Evolutionary conservation across 1,140 invertebrate genomes (phyloP), one percentile per base, ranked within the genome.

Genomic region (Camponotus pennsylvanicus): DNA sequence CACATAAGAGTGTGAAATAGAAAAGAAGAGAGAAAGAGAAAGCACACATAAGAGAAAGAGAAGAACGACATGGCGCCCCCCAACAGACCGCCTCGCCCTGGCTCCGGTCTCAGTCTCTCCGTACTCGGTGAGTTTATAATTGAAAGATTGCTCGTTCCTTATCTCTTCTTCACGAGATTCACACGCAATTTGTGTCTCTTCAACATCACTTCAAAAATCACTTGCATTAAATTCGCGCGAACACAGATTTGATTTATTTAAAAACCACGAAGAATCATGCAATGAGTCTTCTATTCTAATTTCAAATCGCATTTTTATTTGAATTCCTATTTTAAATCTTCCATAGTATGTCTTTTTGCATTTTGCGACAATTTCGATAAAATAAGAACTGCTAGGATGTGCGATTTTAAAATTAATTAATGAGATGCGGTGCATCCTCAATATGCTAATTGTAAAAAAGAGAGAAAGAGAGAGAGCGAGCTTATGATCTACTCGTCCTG

Each of bases 71-170:
- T 94, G 94, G 94, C 94, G 91, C 94, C 94, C 80, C 94, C 94
- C 79, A 93, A 94, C 87, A 93, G 93, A 89, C 90, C 92, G 70
- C 86, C 91, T 67, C 92, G 92, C 70, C 92, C 92, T 86, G 92
- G 89, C 40, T 92, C 93, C 0, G 93, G 93, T 42, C 91, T 93
- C 82, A 94, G 93, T 88, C 93, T 93, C 88, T 94, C 94, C 34
- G 92, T 94, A 21, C 90, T 94, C 55, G 94, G 94, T 94, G 89
- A 94, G 93, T 93, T 86, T 64, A 15, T 4, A 13, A 57, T 42
- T 21, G 37, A 42, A 27, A 27, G 27, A 77, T 79, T 79, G 13
- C 9, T 1, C 34, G 13, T 78, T 45, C 2, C 7, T 49, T n/a
- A 15, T 52, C 49, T 55, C 45, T 67, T 15, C 34, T 67, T 79